Percentiles rank a stretch among this genome's conserved stretches.
Evolutionary conservation across 2,888 invertebrate genomes (phyloP).

Genomic region (Drosophila siamana): DNA sequence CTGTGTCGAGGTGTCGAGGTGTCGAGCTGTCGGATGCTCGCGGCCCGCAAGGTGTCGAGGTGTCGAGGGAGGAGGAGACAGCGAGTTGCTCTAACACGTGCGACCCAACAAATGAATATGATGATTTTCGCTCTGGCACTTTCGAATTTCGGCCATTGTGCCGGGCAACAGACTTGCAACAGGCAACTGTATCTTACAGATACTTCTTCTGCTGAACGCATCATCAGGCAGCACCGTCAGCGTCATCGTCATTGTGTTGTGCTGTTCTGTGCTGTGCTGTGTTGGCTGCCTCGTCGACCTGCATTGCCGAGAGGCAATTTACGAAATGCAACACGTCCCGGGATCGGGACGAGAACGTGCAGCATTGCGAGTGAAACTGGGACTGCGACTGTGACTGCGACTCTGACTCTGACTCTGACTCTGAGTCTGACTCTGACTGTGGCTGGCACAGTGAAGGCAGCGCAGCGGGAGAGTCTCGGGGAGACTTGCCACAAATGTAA

Average conservation of each 20-base stretch:
- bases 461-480: neutral
- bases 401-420: neutral
- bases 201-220: slow-evolving; percentile 40
- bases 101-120: slow-evolving; percentile 39
- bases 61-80: no score
- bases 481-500: slow-evolving; percentile 63
- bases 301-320: slow-evolving; percentile 68
- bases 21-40: neutral
- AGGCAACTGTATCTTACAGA: slow-evolving; percentile 54
- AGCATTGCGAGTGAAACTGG: slow-evolving; percentile 18
- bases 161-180: neutral
- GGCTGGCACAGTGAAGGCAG: neutral
- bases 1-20: slow-evolving; percentile 7
- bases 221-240: slow-evolving; percentile 29
- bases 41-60: slow-evolving; percentile 1
- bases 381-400: slow-evolving; percentile 3
- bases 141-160: slow-evolving; percentile 57
- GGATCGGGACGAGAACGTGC: slow-evolving; percentile 35
- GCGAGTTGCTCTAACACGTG: slow-evolving; percentile 12
- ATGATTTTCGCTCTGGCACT: slow-evolving; percentile 36
- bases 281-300: slow-evolving; percentile 35
- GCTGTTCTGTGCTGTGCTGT: no score
- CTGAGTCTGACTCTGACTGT: no score
- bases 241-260: no score
- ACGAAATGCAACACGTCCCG: slow-evolving; percentile 60